Evolutionary conservation across 2,113 vertebrate genomes (phyloP).

Genomic region (Sorex fumeus): DNA sequence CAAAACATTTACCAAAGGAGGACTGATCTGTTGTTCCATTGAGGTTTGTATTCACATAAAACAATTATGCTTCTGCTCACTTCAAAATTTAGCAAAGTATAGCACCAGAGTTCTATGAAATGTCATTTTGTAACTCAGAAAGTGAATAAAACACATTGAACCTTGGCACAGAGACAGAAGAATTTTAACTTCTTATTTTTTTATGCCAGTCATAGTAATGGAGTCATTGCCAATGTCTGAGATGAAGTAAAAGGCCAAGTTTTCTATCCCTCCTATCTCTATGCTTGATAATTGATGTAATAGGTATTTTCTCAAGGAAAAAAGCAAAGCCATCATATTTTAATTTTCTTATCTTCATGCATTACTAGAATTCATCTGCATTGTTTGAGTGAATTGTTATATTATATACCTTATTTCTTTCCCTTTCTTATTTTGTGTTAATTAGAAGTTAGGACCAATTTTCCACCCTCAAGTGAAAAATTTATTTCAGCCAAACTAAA

Average conservation of each 20-base stretch:
- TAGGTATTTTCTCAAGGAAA: constrained; percentile 28
- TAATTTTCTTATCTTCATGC: background rate
- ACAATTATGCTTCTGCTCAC: background rate
- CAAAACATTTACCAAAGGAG: constrained; percentile 92
- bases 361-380: constrained; percentile 21
- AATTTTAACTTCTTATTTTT: constrained; percentile 46
- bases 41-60: constrained; percentile 85
- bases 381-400: constrained; percentile 39
- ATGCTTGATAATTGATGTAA: constrained; percentile 25
- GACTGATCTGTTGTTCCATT: constrained; percentile 96
- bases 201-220: background rate
- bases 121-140: constrained; percentile 7
- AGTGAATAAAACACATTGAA: background rate
- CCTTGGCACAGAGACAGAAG: background rate
- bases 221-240: background rate
- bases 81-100: constrained; percentile 35
- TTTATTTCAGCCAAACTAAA: background rate
- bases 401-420: constrained; percentile 27
- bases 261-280: background rate
- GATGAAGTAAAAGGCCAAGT: constrained; percentile 28
- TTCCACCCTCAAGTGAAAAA: constrained; percentile 3
- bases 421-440: background rate
- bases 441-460: constrained; percentile 43
- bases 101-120: background rate
- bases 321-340: background rate